Evolutionary conservation across 64 coral and sea anemone species (phyloP).

Genomic region (Montipora capricornis): DNA sequence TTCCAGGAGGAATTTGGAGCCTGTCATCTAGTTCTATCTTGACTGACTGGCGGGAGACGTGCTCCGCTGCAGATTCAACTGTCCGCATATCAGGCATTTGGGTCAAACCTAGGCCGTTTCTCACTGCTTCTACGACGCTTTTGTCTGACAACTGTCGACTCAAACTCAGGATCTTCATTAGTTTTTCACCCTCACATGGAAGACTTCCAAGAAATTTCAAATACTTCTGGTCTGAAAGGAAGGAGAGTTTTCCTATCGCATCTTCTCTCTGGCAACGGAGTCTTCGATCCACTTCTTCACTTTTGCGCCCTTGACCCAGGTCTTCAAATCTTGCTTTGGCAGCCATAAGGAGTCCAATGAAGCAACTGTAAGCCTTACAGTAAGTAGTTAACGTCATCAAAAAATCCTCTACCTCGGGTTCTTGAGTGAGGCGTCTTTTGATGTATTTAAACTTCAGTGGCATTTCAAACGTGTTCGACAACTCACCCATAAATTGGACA

Average conservation of each 20-base stretch:
- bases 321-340: constrained; percentile 25
- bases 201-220: constrained; percentile 44
- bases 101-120: background rate
- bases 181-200: constrained; percentile 17
- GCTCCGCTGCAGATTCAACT: constrained; percentile 8
- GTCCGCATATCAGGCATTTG: background rate
- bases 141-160: background rate
- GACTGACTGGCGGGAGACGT: constrained; percentile 21
- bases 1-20: background rate
- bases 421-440: background rate
- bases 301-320: background rate
- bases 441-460: constrained; percentile 27
- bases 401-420: constrained; percentile 50
- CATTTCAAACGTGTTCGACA: constrained; percentile 24
- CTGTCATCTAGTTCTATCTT: background rate
- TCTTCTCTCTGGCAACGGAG: background rate
- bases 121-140: background rate
- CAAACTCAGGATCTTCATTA: constrained; percentile 44
- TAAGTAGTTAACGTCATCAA: constrained; percentile 30
- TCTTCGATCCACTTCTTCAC: constrained; percentile 1
- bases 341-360: constrained; percentile 24
- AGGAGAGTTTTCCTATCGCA: constrained; percentile 3
- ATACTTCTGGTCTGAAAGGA: constrained; percentile 21
- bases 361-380: constrained; percentile 38
- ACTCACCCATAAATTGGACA: constrained; percentile 36